Evolutionary conservation across 1,140 invertebrate genomes (phyloP).

Genomic region (Plectrocnemia conspersa): DNA sequence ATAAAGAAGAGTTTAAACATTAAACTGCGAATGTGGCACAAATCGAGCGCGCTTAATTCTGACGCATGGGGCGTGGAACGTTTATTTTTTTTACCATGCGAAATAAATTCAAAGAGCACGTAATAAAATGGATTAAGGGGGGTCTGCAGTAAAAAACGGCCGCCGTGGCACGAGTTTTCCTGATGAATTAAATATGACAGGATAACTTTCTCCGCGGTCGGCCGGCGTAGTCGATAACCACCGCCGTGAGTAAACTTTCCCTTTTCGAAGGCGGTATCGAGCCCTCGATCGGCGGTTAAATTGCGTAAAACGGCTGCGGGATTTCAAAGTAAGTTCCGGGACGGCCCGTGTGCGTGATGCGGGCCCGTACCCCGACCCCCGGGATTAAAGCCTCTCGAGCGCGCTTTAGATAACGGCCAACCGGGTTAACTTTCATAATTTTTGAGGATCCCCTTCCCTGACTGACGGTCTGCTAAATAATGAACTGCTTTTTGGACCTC

Average conservation of each 20-base stretch:
- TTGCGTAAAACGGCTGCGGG: slow-evolving; percentile 15
- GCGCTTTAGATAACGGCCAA: slow-evolving; percentile 18
- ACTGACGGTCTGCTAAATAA: too few relatives aligned
- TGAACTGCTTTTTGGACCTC: too few relatives aligned
- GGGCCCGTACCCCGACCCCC: slow-evolving; percentile 9
- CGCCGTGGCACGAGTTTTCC: too few relatives aligned
- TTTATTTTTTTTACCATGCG: too few relatives aligned
- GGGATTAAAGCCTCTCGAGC: slow-evolving; percentile 16
- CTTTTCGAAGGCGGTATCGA: slow-evolving; percentile 12
- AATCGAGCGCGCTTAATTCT: too few relatives aligned
- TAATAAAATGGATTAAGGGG: too few relatives aligned
- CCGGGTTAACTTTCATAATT: slow-evolving; percentile 17
- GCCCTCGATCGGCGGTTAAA: slow-evolving; percentile 17
- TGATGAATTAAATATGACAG: not conserved
- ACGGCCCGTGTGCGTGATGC: slow-evolving; percentile 14
- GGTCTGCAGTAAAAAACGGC: too few relatives aligned
- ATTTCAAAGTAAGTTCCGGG: slow-evolving; percentile 11
- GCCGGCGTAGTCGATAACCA: not conserved
- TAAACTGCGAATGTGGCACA: too few relatives aligned
- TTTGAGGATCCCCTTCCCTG: slow-evolving; percentile 2
- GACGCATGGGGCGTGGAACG: too few relatives aligned
- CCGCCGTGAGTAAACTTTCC: slow-evolving; percentile 5
- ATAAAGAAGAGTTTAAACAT: too few relatives aligned
- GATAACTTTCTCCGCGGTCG: not conserved
- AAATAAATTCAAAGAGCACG: too few relatives aligned